Evolutionary conservation across 2,888 invertebrate genomes (phyloP).

Genomic region (Amiota minor): DNA sequence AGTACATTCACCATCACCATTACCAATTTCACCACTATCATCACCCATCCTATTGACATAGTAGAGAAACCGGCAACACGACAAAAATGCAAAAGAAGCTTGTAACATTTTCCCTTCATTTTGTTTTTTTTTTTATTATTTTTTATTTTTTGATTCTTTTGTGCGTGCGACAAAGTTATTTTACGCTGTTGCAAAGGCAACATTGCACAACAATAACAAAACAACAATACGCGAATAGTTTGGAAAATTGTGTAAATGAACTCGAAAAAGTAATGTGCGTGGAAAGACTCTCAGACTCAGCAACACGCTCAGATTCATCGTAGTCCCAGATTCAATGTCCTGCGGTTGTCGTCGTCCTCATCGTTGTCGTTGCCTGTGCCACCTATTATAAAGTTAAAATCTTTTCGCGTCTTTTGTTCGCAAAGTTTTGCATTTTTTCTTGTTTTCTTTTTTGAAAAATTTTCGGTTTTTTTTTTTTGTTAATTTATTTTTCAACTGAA

Average conservation of each 20-base stretch:
- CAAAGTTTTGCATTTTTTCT: constrained; percentile 52
- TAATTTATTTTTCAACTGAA: neutral
- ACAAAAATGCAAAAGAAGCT: constrained; percentile 37
- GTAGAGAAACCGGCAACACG: neutral
- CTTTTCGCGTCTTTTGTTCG: constrained; percentile 25
- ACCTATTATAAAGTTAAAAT: constrained; percentile 31
- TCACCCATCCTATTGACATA: too few species aligned
- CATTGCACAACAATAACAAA: constrained; percentile 17
- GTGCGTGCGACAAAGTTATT: constrained; percentile 13
- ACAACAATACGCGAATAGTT: constrained; percentile 16
- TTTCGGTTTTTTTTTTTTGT: constrained; percentile 42
- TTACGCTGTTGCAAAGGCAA: neutral
- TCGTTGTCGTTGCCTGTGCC: neutral
- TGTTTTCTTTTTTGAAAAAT: constrained; percentile 50
- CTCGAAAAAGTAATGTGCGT: constrained; percentile 4
- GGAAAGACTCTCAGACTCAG: too few species aligned
- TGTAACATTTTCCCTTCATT: neutral
- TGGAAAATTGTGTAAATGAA: constrained; percentile 25
- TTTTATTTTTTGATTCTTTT: neutral
- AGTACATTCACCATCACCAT: too few species aligned
- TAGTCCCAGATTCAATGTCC: neutral
- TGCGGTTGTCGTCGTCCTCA: neutral
- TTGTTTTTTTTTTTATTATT: neutral
- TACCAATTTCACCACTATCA: too few species aligned
- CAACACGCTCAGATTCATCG: too few species aligned